Evolutionary conservation across 2,113 vertebrate genomes (phyloP), one percentile per base, ranked within the genome.

Genomic region (Oostethus manadensis): DNA sequence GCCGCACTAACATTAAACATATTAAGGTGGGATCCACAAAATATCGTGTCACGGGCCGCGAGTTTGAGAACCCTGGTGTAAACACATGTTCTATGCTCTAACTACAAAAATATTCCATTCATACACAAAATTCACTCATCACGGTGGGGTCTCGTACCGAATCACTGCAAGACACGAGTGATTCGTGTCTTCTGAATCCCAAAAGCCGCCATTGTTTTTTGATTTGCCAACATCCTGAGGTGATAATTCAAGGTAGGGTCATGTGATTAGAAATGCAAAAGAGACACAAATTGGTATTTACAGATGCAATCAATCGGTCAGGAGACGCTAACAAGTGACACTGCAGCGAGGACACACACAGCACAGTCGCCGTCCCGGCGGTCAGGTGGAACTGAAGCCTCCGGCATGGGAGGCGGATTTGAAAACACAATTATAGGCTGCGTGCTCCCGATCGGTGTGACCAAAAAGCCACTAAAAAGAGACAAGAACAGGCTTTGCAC

Each of bases 401-500:
- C 23, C 1, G 74, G 53, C 53, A 65, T 20, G 16, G 43, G 13
- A 57, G 46, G 49, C 51, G 60, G 63, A 68, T 77, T 73, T 60
- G 10, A 58, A 68, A 18, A 67, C 49, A 51, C 22, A 64, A 75
- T 70, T 68, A 74, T 54, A 68, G 68, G 60, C 48, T 60, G 68
- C 68, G 73, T 58, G 51, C 70, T 77, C 51, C 62, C 72, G 72
- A 56, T 67, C 68, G 65, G 62, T 78, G 58, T 38, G 13, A 51
- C 20, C 38, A 40, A 58, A 74, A 67, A 23, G 55, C 16, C 50
- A 48, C 14, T 11, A 46, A 69, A 63, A 63, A 10, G 33, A 50
- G 21, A 42, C 35, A 47, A 48, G 57, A 51, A 21, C 38, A 42
- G 6, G 29, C 33, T 65, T n/a, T 16, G 8, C 23, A 16, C 38